These are phyloP conservation scores for Esox masquinongy DNA, from an alignment of 2,797 vertebrate species.

Conservation along the genomic window DNA sequence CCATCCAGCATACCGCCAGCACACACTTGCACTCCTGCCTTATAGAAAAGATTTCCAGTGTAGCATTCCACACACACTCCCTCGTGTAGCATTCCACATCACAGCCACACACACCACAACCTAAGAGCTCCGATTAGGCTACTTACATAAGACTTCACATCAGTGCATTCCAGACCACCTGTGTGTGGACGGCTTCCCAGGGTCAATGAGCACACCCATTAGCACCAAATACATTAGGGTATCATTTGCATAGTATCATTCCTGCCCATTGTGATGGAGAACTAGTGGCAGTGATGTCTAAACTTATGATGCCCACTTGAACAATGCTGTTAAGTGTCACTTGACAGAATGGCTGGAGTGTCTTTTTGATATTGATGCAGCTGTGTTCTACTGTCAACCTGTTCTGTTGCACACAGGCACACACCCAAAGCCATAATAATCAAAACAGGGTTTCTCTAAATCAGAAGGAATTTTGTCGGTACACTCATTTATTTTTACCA, in stretches of 20 bases:
- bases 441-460: background rate
- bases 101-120: conserved; percentile 7
- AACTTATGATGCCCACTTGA: conserved; percentile 55
- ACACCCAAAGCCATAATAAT: conserved; percentile 5
- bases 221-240: conserved; percentile 12
- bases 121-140: background rate
- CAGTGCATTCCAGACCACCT: conserved; percentile 18
- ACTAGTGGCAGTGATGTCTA: conserved; percentile 29
- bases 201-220: conserved; percentile 16
- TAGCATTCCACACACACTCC: background rate
- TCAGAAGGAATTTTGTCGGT: background rate
- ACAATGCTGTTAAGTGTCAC: conserved; percentile 54
- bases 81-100: background rate
- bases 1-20: conserved; percentile 37
- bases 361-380: conserved; percentile 36
- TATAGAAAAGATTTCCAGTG: background rate
- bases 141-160: background rate
- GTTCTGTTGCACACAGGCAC: conserved; percentile 9
- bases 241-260: conserved; percentile 12
- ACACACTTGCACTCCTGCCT: background rate
- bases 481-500: no score
- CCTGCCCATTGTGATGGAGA: conserved; percentile 26
- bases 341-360: conserved; percentile 50
- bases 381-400: conserved; percentile 26
- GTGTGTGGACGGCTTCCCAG: conserved; percentile 14